Percentiles rank a stretch among this genome's conserved stretches.
phyloP scores from a whole-genome alignment of 2,113 vertebrate genomes.

The Takifugu bimaculatus region DNA sequence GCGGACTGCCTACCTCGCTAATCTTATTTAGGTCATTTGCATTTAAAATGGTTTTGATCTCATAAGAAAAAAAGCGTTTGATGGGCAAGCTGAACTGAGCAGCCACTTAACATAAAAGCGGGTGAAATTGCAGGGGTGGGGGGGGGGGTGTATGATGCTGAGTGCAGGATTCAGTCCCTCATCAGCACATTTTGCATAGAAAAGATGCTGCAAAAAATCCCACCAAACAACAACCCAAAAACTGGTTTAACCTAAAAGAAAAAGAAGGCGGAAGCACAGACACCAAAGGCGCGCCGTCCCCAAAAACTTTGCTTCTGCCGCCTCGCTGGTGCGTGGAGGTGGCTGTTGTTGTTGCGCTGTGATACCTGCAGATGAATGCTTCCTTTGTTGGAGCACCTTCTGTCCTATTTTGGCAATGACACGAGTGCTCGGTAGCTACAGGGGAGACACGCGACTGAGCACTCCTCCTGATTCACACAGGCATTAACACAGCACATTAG shows the following conservation, averaged over 20 bases:
- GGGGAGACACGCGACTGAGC: constrained; percentile 60
- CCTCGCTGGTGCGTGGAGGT: too few relatives aligned
- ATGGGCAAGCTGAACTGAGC: constrained; percentile 26
- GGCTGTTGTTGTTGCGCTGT: constrained; percentile 27
- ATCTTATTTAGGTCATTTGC: constrained; percentile 78
- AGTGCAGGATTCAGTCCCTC: constrained; percentile 1
- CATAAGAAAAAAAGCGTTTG: constrained; percentile 15
- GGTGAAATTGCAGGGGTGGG: constrained; percentile 7
- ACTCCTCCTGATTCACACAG: constrained; percentile 64
- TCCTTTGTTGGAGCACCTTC: constrained; percentile 64
- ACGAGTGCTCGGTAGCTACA: constrained; percentile 49
- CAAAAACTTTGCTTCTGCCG: constrained; percentile 30
- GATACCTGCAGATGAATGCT: constrained; percentile 61
- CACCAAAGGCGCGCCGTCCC: constrained; percentile 34
- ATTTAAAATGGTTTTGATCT: constrained; percentile 74
- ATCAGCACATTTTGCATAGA: too few relatives aligned
- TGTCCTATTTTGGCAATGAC: constrained; percentile 72
- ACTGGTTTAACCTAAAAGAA: too few relatives aligned
- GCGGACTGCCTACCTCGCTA: constrained; percentile 69
- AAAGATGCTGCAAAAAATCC: too few relatives aligned
- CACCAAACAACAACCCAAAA: too few relatives aligned
- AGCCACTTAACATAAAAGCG: constrained; percentile 23
- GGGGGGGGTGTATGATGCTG: constrained; percentile 1
- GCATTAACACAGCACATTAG: constrained; percentile 74
- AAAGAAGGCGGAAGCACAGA: too few relatives aligned